phyloP scores from a whole-genome alignment of 30 jellyfish, hydroid and myxozoan genomes.

The Pseudorhiza aurosa region DNA sequence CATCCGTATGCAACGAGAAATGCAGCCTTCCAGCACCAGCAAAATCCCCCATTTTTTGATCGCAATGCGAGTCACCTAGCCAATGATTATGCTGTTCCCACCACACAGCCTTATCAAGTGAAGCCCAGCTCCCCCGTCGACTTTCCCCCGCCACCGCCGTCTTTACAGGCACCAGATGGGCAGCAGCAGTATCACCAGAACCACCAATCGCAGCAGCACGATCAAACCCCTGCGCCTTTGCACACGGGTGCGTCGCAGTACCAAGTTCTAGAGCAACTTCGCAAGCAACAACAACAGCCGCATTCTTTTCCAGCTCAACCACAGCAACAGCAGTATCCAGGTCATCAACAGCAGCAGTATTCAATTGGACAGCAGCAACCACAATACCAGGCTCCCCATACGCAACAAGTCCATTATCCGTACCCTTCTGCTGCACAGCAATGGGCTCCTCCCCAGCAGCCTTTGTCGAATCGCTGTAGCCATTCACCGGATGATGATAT shows the following conservation, averaged over 20 bases:
- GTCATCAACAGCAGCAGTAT: slow-evolving; percentile 11
- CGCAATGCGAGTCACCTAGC: background rate
- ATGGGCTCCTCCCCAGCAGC: slow-evolving; percentile 14
- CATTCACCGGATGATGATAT: slow-evolving; percentile 83
- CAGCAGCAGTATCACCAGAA: background rate
- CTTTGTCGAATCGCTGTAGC: slow-evolving; percentile 5
- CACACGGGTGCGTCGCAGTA: slow-evolving; percentile 6
- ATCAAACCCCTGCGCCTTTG: background rate
- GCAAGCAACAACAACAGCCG: slow-evolving; percentile 21
- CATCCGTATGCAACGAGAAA: slow-evolving; percentile 33
- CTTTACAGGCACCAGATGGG: slow-evolving; percentile 23
- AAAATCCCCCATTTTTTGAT: background rate
- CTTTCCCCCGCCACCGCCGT: slow-evolving; percentile 65
- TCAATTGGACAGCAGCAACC: slow-evolving; percentile 7
- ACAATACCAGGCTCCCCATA: background rate
- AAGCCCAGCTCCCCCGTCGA: slow-evolving; percentile 18
- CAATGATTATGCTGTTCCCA: slow-evolving; percentile 74
- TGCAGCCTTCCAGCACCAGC: slow-evolving; percentile 8
- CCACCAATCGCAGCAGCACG: background rate
- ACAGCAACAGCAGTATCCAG: slow-evolving; percentile 38
- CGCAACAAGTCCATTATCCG: background rate
- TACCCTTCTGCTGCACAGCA: slow-evolving; percentile 28
- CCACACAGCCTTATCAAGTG: slow-evolving; percentile 8
- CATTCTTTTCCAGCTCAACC: slow-evolving; percentile 5
- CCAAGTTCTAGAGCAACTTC: slow-evolving; percentile 9